Base-by-base conservation (phyloP, 2,797 vertebrate species). In the Decapterus maruadsi region DNA sequence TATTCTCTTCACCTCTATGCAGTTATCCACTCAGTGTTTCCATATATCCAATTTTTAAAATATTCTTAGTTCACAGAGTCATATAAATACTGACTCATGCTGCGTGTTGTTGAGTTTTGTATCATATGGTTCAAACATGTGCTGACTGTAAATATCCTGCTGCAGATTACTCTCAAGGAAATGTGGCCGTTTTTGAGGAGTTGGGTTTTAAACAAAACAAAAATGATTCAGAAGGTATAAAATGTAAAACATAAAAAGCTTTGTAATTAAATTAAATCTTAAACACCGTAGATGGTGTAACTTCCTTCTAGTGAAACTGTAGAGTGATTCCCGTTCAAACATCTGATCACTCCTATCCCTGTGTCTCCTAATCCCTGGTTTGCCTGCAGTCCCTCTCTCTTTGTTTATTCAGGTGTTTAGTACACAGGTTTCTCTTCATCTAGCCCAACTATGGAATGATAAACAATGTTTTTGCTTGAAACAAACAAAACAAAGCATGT, bases 341-440 rank as follows among this genome's bases (percentile, higher is more conserved):
- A 22, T 60, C 78, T 63, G 3, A 76, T 62, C 68, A 29, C 31
- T 66, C 62, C 69, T 55, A 40, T 50, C 63, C 36, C 22, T 59
- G 8, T 76, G 50, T 75, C 54, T 66, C 42, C 61, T 36, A 71
- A 59, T 65, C 59, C 43, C 29, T 46, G 22, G 54, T 77, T 75
- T 62, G 74, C 50, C 51, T 61, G 31, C 64, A 46, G 40, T 63
- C 46, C 54, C 51, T 11, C n/a, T 72, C 6, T 72, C 8, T 78
- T 63, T 80, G 80, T 77, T 90, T 89, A 72, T 82, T 86, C 86
- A 90, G 89, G 83, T 93, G 89, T 89, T 88, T 82, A 65, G 63
- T 69, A 63, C 68, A 75, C 68, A 82, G 75, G 77, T 83, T 86
- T 70, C 64, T 72, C 79, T 77, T 81, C 72, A 84, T 59, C 1